Conservation (phyloP, 2,888 invertebrate genomes). For the Patella depressa region DNA sequence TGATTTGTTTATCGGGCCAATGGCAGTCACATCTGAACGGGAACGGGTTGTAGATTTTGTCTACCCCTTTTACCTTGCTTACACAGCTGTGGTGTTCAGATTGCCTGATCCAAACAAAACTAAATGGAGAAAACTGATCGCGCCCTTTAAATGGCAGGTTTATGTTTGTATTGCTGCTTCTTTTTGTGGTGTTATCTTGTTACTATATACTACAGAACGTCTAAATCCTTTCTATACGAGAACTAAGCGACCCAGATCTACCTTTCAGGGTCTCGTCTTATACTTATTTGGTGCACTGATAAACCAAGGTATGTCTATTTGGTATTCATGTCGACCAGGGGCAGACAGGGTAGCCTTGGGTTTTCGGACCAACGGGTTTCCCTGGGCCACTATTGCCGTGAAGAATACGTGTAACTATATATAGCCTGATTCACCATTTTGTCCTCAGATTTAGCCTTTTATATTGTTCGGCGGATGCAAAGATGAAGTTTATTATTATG, state of each 20-base stretch:
- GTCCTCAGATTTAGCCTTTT: too few relatives aligned
- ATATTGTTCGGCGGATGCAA: background rate
- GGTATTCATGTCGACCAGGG: background rate
- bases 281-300: background rate
- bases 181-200: background rate
- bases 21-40: conserved; percentile 90
- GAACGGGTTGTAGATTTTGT: conserved; percentile 92
- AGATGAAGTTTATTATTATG: too few relatives aligned
- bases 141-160: conserved; percentile 48
- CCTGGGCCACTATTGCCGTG: too few relatives aligned
- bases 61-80: conserved; percentile 77
- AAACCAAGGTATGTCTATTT: background rate
- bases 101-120: conserved; percentile 42
- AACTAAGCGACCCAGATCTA: background rate
- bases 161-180: background rate
- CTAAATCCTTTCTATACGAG: background rate
- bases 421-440: too few relatives aligned
- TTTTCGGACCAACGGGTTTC: background rate
- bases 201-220: background rate
- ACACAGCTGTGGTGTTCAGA: conserved; percentile 46
- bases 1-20: conserved; percentile 85
- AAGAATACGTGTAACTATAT: too few relatives aligned
- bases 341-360: background rate
- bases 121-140: conserved; percentile 52
- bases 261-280: background rate